phyloP scores from a whole-genome alignment of 1,140 invertebrate genomes.

The Ceratina japonica region DNA sequence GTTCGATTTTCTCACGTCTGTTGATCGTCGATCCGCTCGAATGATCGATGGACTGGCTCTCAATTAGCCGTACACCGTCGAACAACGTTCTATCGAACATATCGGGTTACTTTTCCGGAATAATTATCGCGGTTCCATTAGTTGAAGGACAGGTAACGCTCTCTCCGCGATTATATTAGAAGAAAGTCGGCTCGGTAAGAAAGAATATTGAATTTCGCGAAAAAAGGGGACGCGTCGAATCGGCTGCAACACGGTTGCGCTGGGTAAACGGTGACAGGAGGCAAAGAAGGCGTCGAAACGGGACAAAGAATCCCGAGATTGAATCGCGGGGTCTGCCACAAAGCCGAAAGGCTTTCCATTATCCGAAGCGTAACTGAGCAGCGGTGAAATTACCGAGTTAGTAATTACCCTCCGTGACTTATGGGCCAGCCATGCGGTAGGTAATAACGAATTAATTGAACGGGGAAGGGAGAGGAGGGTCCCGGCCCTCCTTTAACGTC shows the following conservation, averaged over 20 bases:
- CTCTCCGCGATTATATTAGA: neutral
- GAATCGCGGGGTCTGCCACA: slow-evolving; percentile 23
- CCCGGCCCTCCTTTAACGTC: slow-evolving; percentile 40
- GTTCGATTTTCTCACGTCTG: slow-evolving; percentile 19
- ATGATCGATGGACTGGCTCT: slow-evolving; percentile 39
- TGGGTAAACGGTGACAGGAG: neutral
- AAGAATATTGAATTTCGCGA: neutral
- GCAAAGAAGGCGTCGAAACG: neutral
- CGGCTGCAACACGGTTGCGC: neutral
- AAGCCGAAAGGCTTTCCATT: slow-evolving; percentile 59
- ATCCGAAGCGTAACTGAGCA: slow-evolving; percentile 63
- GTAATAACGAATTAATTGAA: slow-evolving; percentile 66
- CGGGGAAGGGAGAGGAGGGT: slow-evolving; percentile 5
- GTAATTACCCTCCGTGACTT: slow-evolving; percentile 65
- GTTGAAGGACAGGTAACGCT: slow-evolving; percentile 15
- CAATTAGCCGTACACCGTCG: slow-evolving; percentile 32
- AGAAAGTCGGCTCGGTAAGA: too few relatives aligned
- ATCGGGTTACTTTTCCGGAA: slow-evolving; percentile 31
- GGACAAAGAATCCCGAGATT: slow-evolving; percentile 18
- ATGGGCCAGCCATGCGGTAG: slow-evolving; percentile 61
- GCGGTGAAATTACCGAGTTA: slow-evolving; percentile 69
- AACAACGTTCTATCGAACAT: slow-evolving; percentile 27
- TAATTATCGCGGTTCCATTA: slow-evolving; percentile 40
- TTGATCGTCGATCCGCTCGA: slow-evolving; percentile 20
- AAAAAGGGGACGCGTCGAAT: neutral